Evolutionary conservation across 2,113 vertebrate species (phyloP), one percentile per base, ranked within the genome.

Genomic region (Collichthys lucidus): DNA sequence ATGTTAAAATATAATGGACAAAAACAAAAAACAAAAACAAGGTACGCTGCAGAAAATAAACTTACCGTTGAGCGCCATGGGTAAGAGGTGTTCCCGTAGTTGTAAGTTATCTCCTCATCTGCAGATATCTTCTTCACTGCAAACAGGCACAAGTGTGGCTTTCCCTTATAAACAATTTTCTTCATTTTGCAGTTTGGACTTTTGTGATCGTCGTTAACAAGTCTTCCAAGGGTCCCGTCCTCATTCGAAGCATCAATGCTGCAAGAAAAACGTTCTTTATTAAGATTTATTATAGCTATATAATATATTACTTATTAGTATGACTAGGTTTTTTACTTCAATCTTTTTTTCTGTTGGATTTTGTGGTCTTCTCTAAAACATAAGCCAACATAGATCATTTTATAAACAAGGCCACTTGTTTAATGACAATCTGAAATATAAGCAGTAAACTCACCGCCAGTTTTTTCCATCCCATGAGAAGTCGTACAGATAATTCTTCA

Each of bases 81-180:
- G 6, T 73, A 68, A 2, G 24, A 47, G 3, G 66, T 31, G n/a
- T 5, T 19, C 8, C 85, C 80, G 2, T 89, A 87, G 67, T 60
- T 69, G 49, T 44, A 91, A 0, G 87, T 91, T 55, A 87, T 77
- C 75, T 91, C 87, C 42, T 84, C 66, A 22, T 66, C 86, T 17
- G 70, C 4, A 35, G 50, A 70, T 26, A 89, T 89, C 29, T 79
- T 20, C 40, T 31, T 87, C 70, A 59, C 11, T 5, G 89, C 82
- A 65, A 91, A 89, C 11, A 89, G 79, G 14, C 87, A 91, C 69
- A 88, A 59, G 68, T 89, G 90, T 74, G 87, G 89, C 22, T 64
- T 86, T 64, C 80, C 89, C 7, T 82, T 24, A 16, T 0, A 67
- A 14, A 74, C 44, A 0, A 89, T 44, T 68, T 52, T 91, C 74